Percentiles rank a stretch among this genome's conserved stretches.
phyloP scores from a whole-genome alignment of 2,888 invertebrate genomes.

The Stenoptilia bipunctidactyla region DNA sequence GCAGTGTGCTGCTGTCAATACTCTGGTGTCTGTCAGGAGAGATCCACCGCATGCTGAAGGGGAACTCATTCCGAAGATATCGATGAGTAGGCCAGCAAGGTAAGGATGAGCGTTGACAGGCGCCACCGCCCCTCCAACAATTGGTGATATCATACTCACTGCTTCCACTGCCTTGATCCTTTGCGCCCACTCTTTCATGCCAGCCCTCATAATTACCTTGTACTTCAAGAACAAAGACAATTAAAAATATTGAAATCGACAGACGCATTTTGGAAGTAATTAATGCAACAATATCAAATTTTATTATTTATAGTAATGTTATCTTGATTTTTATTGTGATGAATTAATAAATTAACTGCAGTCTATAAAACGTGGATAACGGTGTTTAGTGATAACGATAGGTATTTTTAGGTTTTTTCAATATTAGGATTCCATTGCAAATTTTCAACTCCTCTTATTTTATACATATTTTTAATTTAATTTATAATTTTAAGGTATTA shows the following conservation, averaged over 20 bases:
- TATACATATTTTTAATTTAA: too few species aligned
- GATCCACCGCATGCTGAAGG: constrained; percentile 48
- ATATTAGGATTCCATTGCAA: too few species aligned
- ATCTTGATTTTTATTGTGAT: too few species aligned
- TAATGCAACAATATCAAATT: too few species aligned
- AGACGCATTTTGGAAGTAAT: constrained; percentile 23
- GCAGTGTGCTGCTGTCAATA: constrained; percentile 52
- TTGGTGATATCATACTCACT: constrained; percentile 17
- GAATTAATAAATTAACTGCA: too few species aligned
- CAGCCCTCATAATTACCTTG: constrained; percentile 22
- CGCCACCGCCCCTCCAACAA: constrained; percentile 43
- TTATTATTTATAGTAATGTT: too few species aligned
- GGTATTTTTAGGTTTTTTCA: too few species aligned
- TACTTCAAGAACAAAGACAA: constrained; percentile 16
- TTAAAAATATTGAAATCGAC: constrained; percentile 22
- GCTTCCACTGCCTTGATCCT: constrained; percentile 21
- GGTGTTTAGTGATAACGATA: too few species aligned
- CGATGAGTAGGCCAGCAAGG: constrained; percentile 41
- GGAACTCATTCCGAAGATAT: constrained; percentile 26
- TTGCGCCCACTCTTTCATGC: constrained; percentile 37
- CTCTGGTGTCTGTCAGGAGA: constrained; percentile 29
- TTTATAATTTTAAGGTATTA: too few species aligned
- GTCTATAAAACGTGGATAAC: too few species aligned
- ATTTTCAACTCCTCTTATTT: too few species aligned
- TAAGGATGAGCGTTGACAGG: constrained; percentile 38